Evolutionary conservation across 2,888 invertebrate genomes (phyloP), one percentile per base, ranked within the genome.

Genomic region (Maniola hyperantus): DNA sequence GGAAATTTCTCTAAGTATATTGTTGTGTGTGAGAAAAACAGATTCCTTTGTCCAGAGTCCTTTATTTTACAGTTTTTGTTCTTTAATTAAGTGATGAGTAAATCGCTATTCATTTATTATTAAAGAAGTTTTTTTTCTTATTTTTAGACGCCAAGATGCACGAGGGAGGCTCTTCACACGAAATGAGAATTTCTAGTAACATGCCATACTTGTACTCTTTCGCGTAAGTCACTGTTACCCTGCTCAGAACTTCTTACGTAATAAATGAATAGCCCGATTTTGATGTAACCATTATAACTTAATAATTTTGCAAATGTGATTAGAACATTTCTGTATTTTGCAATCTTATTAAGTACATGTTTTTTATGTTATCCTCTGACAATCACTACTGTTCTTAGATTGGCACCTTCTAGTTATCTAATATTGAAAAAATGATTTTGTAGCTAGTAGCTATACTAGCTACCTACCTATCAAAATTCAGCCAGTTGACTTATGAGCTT

Each of bases 111-210:
- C 62, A 26, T 62, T 62, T 62, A 53, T 62, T 42, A 53, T 44
- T 42, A 48, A 62, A 53, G 62, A 51, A 42, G 44, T 60, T 48
- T 53, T 62, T 60, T 48, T 53, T 51, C 18, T 62, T 62, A 51
- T 53, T 62, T 62, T 62, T 62, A 62, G 62, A 62, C 51, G 6
- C n/a, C 51, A 62, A 62, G 62, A 51, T n/a, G 39, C 62, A 42
- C 42, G 53, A 53, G 1, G 53, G 53, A 42, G 62, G 53, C 10
- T 51, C 60, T 4, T 53, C 62, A n/a, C 62, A 39, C 26, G 53
- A 53, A n/a, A 42, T 42, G 36, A 62, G 39, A 42, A n/a, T 62
- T 4, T 53, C 51, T 62, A 51, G 15, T 62, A 48, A 53, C 42
- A 42, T 53, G 15, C 62, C 53, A 42, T 62, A 62, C 62, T 51